Percentiles rank a stretch among this genome's conserved stretches.
Evolutionary conservation across 2,888 invertebrate species (phyloP).

Genomic region (Nowickia ferox): DNA sequence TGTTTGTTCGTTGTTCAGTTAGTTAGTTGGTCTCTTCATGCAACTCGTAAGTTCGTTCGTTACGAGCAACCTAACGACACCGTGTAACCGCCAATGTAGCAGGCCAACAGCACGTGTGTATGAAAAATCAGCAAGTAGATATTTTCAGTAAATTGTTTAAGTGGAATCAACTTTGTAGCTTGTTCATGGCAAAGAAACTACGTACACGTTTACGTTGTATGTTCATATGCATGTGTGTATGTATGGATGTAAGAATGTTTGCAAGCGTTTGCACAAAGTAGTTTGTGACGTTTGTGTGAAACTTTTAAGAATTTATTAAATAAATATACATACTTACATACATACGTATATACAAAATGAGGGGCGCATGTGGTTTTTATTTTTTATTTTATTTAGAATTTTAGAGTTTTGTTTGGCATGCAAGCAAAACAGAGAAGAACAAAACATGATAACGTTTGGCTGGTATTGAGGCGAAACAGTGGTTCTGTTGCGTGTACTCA

Average conservation of each 20-base stretch:
- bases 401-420: constrained; percentile 21
- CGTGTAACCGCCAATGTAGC: constrained; percentile 82
- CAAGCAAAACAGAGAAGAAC: background rate
- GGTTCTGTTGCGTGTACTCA: no score
- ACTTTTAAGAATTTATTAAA: constrained; percentile 31
- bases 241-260: background rate
- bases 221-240: background rate
- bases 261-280: background rate
- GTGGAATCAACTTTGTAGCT: constrained; percentile 57
- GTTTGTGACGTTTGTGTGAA: background rate
- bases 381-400: constrained; percentile 1
- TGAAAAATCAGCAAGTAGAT: constrained; percentile 73
- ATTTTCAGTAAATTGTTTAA: constrained; percentile 19
- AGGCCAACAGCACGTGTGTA: constrained; percentile 77
- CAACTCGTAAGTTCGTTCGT: constrained; percentile 61
- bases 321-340: no score
- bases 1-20: constrained; percentile 30
- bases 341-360: constrained; percentile 15
- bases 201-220: background rate
- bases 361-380: constrained; percentile 41
- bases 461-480: constrained; percentile 18
- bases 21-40: constrained; percentile 47
- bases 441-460: constrained; percentile 41
- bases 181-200: constrained; percentile 44
- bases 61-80: constrained; percentile 76